Evolutionary conservation across 2,113 vertebrate species (phyloP).

Genomic region (Montifringilla adamsi): DNA sequence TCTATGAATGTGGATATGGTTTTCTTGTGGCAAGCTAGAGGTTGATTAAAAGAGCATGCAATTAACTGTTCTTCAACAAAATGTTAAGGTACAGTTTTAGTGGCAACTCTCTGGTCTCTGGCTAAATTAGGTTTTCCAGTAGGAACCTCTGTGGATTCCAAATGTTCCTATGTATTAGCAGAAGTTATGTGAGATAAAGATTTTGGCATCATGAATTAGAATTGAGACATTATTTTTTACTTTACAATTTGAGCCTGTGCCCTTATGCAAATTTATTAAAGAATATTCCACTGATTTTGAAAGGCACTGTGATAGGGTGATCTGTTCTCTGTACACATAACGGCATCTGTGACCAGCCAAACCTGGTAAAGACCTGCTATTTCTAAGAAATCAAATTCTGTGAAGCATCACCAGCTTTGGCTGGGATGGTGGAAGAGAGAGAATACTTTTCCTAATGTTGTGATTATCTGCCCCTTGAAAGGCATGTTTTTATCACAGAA

Average conservation of each 20-base stretch:
- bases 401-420: neutral
- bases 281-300: neutral
- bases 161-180: neutral
- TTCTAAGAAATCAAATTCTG: neutral
- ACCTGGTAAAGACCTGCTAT: neutral
- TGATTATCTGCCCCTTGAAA: neutral
- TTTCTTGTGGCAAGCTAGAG: neutral
- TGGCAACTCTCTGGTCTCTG: neutral
- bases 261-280: neutral
- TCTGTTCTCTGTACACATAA: neutral
- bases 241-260: neutral
- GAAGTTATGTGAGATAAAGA: neutral
- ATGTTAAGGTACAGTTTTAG: neutral
- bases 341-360: neutral
- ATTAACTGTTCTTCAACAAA: neutral
- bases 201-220: neutral
- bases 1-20: neutral
- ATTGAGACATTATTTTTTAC: neutral
- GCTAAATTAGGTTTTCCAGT: neutral
- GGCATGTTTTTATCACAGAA: neutral
- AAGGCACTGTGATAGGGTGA: neutral
- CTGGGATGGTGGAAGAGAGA: neutral
- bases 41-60: neutral
- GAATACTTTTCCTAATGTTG: neutral
- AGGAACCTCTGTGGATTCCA: neutral